phyloP scores from a whole-genome alignment of 2,888 invertebrate species.

The Drosophila vallismaia region DNA sequence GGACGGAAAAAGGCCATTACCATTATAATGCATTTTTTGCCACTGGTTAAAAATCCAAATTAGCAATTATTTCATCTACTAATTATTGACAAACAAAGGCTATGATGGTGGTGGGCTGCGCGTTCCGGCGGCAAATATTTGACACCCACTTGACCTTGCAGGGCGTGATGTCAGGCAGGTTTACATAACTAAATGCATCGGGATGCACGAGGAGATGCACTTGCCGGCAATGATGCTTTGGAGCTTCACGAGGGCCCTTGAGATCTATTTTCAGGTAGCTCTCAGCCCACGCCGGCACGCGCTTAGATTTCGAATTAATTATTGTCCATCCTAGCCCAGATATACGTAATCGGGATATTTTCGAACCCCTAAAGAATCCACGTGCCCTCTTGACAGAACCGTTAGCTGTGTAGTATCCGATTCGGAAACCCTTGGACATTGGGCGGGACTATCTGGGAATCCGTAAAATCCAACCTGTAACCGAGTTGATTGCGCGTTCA shows the following conservation, averaged over 20 bases:
- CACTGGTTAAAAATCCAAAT: conserved; percentile 60
- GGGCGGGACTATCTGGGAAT: neutral
- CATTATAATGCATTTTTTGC: conserved; percentile 56
- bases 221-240: conserved; percentile 9
- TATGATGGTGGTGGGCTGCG: conserved; percentile 23
- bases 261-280: conserved; percentile 22
- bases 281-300: conserved; percentile 6
- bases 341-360: neutral
- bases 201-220: conserved; percentile 11
- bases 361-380: neutral
- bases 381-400: neutral
- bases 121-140: conserved; percentile 60
- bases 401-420: neutral
- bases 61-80: conserved; percentile 67
- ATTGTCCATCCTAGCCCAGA: conserved; percentile 4
- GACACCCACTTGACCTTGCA: conserved; percentile 66
- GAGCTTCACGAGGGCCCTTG: conserved; percentile 20
- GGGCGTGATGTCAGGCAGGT: conserved; percentile 37
- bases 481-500: no score
- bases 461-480: neutral
- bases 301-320: neutral
- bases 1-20: conserved; percentile 51
- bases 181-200: conserved; percentile 49
- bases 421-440: conserved; percentile 13
- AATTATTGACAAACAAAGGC: conserved; percentile 67